phyloP scores from a whole-genome alignment of 2,797 vertebrate species.

The Intellagama lesueurii region DNA sequence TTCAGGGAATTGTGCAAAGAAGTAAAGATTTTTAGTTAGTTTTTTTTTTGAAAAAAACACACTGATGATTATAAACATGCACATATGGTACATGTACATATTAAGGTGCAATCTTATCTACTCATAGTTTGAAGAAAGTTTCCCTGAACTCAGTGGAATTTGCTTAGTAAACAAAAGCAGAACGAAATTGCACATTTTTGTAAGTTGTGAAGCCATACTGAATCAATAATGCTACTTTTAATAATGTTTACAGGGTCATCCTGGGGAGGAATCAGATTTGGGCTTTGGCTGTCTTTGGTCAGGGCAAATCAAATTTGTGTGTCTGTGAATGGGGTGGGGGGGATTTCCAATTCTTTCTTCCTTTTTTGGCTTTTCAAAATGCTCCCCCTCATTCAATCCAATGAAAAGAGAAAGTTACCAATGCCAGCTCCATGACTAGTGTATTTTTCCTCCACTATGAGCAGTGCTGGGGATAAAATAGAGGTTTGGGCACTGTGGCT shows the following conservation, averaged over 20 bases:
- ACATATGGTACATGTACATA: background rate
- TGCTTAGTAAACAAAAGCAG: background rate
- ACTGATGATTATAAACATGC: background rate
- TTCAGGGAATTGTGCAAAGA: background rate
- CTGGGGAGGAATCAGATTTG: background rate
- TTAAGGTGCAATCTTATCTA: background rate
- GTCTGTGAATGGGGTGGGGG: background rate
- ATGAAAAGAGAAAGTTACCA: background rate
- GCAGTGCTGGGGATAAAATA: too few relatives aligned
- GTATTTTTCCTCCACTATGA: too few relatives aligned
- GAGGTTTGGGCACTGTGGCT: background rate
- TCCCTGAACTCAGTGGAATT: background rate
- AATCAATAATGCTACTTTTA: background rate
- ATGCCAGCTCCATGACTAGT: too few relatives aligned
- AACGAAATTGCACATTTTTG: background rate
- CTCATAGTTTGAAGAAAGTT: background rate
- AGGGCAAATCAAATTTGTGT: too few relatives aligned
- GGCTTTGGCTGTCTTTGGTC: too few relatives aligned
- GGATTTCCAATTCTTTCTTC: background rate
- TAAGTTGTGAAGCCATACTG: background rate
- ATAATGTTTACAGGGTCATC: background rate
- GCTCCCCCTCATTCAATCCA: background rate
- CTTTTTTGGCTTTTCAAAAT: background rate
- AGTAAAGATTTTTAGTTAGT: background rate
- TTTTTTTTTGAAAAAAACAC: background rate